Base-by-base conservation (phyloP, 2,888 invertebrate species). In the Pyrrhosoma nymphula region DNA sequence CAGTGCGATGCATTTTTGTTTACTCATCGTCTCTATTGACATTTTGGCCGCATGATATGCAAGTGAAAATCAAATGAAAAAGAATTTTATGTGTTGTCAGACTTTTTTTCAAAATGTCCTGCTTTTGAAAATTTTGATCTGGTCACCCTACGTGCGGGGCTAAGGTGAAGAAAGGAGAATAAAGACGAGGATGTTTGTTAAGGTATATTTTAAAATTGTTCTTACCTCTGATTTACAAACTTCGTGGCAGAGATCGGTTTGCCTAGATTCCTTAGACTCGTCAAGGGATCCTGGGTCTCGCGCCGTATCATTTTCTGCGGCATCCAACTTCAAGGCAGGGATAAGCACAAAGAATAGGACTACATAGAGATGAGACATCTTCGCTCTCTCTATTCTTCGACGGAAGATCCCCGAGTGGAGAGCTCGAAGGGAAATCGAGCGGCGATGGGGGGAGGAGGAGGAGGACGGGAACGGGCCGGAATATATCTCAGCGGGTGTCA, bases 401-500 rank as follows among this genome's bases (percentile, higher is more conserved):
- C 35, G 16, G 26, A 82, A 82, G 82, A 82, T 82, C 82, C 14
- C 35, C 35, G 82, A 30, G 30, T 35, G 82, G 26, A 35, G 82
- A 35, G 26, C 82, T 30, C 82, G 30, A 35, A 30, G 82, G n/a
- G 82, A 82, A 82, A 35, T 82, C 30, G 35, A 35, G 82, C 69
- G 26, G 60, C 16, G 60, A 60, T 20, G 69, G 69, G 69, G n/a
- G 16, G 18, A 35, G 82, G 30, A 26, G n/a, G 23, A n/a, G 69
- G 26, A 12, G 26, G n/a, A 69, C 69, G 0, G 69, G 26, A n/a
- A n/a, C n/a, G n/a, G 69, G 69, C 20, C 35, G 35, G 82, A 82
- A 82, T 82, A 82, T 82, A 82, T 82, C 82, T 82, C 82, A 82
- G 69, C 82, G 35, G 82, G 30, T 82, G 82, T 82, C 82, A 82